A percentile compares a stretch with the other conserved stretches of the same genome.
Conservation (phyloP, 2,797 vertebrate species). For the Lepilemur septentrionalis region DNA sequence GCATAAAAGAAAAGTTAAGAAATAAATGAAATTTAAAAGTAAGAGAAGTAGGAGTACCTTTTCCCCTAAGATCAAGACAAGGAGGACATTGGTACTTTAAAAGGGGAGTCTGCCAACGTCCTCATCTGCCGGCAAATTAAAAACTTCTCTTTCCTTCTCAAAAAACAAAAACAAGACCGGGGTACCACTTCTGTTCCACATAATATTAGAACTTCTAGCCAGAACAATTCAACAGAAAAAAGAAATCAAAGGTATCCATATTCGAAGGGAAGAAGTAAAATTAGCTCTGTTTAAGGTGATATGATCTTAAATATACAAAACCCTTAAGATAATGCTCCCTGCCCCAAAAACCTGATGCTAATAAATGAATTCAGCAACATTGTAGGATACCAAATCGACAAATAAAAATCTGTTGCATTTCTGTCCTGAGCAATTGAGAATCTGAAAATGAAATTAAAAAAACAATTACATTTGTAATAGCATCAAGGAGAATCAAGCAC, state of each 20-base stretch:
- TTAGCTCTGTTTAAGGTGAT: neutral
- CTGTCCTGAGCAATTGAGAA: too few relatives aligned
- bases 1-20: too few relatives aligned
- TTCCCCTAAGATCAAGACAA: neutral
- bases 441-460: neutral
- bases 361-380: neutral
- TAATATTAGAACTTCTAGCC: neutral
- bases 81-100: too few relatives aligned
- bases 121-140: too few relatives aligned
- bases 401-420: too few relatives aligned
- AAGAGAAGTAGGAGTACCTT: too few relatives aligned
- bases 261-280: neutral
- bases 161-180: too few relatives aligned
- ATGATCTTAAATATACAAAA: neutral
- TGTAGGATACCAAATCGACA: too few relatives aligned
- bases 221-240: neutral
- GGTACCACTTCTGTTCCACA: neutral
- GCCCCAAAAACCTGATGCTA: neutral
- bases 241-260: neutral
- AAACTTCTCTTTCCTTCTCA: too few relatives aligned
- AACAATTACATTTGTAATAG: neutral
- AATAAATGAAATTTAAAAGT: too few relatives aligned
- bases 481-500: neutral
- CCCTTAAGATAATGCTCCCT: too few relatives aligned
- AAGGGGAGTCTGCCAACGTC: too few relatives aligned